Evolutionary conservation across 2,113 vertebrate genomes (phyloP).

Genomic region (Sterrhoptilus dennistouni): DNA sequence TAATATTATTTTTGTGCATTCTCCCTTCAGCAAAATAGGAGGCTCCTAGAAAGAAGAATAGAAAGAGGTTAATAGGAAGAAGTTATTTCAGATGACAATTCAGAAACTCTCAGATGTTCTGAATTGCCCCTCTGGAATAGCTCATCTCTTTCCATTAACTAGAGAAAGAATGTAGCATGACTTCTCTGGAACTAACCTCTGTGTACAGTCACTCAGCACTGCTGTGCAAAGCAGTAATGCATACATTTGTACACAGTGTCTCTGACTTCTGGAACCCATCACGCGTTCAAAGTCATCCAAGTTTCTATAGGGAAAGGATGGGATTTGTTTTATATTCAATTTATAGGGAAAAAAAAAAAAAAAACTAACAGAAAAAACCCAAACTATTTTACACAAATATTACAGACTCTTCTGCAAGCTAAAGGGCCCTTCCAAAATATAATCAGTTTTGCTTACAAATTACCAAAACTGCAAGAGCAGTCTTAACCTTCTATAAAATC

Average conservation of each 20-base stretch:
- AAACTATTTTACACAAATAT: not conserved
- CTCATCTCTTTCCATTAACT: not conserved
- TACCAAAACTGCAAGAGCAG: not conserved
- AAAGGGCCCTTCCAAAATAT: not conserved
- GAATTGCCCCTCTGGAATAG: not conserved
- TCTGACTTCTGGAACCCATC: slow-evolving; percentile 5
- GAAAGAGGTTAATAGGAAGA: not conserved
- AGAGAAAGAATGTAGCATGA: not conserved
- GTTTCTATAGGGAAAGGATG: not conserved
- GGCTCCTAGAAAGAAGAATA: not conserved
- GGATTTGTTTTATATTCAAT: not conserved
- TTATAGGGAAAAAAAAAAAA: not conserved
- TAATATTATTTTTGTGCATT: not conserved
- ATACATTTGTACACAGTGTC: not conserved
- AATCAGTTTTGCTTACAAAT: not conserved
- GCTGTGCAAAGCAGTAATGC: not conserved
- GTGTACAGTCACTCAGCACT: not conserved
- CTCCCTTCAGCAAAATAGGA: not conserved
- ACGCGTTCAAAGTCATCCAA: not conserved
- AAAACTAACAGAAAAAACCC: not conserved
- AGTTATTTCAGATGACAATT: not conserved
- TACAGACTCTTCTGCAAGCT: not conserved
- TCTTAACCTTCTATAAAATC: not conserved
- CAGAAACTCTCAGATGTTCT: not conserved
- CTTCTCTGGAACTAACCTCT: not conserved